Evolutionary conservation across 2,113 vertebrate species (phyloP).

Genomic region (Cyprinodon variegatus): DNA sequence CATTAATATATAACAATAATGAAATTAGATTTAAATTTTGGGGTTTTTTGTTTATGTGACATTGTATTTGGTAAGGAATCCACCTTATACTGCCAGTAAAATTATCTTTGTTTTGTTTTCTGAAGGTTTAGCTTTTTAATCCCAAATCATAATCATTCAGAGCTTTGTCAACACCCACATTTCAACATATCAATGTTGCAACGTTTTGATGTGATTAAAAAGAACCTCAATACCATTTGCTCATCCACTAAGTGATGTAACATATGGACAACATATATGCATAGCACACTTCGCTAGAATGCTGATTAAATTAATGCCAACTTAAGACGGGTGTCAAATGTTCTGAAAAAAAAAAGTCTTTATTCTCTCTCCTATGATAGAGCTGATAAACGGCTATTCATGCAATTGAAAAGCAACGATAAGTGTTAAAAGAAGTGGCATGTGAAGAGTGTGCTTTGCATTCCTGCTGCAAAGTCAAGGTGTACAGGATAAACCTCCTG

Average conservation of each 20-base stretch:
- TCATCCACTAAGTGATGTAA: constrained; percentile 17
- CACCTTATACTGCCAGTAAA: too few relatives aligned
- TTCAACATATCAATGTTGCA: constrained; percentile 14
- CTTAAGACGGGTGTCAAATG: constrained; percentile 54
- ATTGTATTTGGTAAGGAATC: background rate
- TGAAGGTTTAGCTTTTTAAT: background rate
- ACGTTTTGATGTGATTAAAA: constrained; percentile 13
- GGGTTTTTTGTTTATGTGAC: background rate
- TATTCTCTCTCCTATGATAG: constrained; percentile 35
- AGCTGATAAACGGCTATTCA: constrained; percentile 51
- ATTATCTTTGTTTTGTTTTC: background rate
- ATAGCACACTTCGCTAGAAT: constrained; percentile 17
- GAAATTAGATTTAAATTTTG: too few relatives aligned
- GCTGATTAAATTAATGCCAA: constrained; percentile 55
- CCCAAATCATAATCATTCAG: constrained; percentile 2
- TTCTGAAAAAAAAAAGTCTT: constrained; percentile 36
- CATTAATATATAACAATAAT: too few relatives aligned
- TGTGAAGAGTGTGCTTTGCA: constrained; percentile 8
- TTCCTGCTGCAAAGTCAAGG: constrained; percentile 43
- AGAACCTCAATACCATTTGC: constrained; percentile 14
- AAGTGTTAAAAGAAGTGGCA: constrained; percentile 22
- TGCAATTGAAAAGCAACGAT: constrained; percentile 39
- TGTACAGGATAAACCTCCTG: constrained; percentile 58
- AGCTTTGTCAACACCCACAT: background rate
- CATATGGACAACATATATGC: constrained; percentile 2